Evolutionary conservation across 2,113 vertebrate genomes (phyloP), one percentile per base, ranked within the genome.

Genomic region (Paracanthobrama guichenoti): DNA sequence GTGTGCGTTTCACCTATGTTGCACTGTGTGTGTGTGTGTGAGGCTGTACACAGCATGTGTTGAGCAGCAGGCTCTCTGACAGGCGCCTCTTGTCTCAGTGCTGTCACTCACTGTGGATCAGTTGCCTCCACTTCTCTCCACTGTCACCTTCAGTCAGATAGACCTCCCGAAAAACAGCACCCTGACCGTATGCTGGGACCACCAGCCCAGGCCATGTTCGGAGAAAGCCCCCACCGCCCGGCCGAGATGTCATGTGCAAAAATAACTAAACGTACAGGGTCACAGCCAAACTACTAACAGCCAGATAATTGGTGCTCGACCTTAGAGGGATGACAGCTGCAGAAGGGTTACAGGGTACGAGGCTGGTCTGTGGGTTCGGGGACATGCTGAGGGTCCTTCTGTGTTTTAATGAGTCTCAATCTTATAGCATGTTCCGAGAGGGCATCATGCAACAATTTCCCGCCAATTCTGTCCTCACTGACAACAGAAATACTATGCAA

Each of bases 201-300:
- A 71, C 79, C 79, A 69, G 55, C 73, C 72, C 81, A 66, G 78
- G 22, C 89, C 87, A 90, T 86, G 88, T 90, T 89, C 79, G 50
- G 85, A 84, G 55, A 79, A 44, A 64, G 53, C 76, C 69, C 82
- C 85, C 74, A 31, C 60, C 14, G 10, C 60, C n/a, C 73, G 83
- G 84, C 84, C 57, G 81, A 79, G 83, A 85, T 85, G 85, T 87
- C 86, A 88, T 89, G 88, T 79, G 86, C 89, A 89, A 89, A 90
- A 89, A 91, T 89, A 90, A 90, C 88, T 86, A 87, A 88, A 87
- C 75, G 31, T 66, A 86, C 81, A 79, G 87, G 85, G 87, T 88
- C 82, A 85, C 74, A 88, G 89, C 86, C 86, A 90, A 84, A 87
- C 77, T 69, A 87, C 84, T 72, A 88, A 88, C 85, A 87, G 87